These are phyloP conservation scores for Drosophila barbarae DNA, from an alignment of 2,888 invertebrate genomes.

Conservation along the genomic window DNA sequence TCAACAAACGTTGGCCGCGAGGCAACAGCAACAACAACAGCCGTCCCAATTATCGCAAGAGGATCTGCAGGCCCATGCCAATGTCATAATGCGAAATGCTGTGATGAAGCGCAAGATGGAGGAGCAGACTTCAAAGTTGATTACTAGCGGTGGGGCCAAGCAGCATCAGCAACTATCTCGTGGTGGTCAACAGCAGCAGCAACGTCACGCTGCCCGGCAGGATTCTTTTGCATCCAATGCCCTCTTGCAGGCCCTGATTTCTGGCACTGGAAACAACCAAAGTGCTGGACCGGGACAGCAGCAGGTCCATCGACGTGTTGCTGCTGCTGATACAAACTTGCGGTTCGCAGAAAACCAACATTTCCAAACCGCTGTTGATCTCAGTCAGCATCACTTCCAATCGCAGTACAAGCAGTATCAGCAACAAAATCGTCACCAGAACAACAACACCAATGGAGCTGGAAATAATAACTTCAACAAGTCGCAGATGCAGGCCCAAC, in stretches of 20 bases:
- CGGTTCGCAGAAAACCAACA: slow-evolving; percentile 52
- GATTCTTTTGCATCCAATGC: slow-evolving; percentile 53
- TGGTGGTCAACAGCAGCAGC: slow-evolving; percentile 21
- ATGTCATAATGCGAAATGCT: slow-evolving; percentile 78
- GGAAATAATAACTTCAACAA: slow-evolving; percentile 30
- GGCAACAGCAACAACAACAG: slow-evolving; percentile 67
- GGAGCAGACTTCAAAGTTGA: slow-evolving; percentile 75
- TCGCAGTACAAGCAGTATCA: slow-evolving; percentile 28
- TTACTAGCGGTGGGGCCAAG: slow-evolving; percentile 39
- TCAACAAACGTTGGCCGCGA: slow-evolving; percentile 74
- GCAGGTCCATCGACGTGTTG: slow-evolving; percentile 33
- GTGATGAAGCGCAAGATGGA: slow-evolving; percentile 78
- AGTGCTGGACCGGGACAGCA: slow-evolving; percentile 27
- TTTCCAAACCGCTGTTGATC: slow-evolving; percentile 46
- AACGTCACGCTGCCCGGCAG: slow-evolving; percentile 32
- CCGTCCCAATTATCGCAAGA: slow-evolving; percentile 70
- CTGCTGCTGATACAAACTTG: slow-evolving; percentile 36
- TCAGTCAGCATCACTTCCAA: slow-evolving; percentile 29
- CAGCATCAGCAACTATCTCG: slow-evolving; percentile 39
- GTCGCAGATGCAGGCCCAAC: slow-evolving; percentile 48
- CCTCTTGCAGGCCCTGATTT: slow-evolving; percentile 55
- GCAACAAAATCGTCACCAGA: slow-evolving; percentile 43
- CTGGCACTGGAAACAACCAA: slow-evolving; percentile 43
- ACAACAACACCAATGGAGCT: slow-evolving; percentile 28
- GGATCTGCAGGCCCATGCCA: slow-evolving; percentile 77